Conservation (phyloP, 2,888 invertebrate species). For the Tetropium fuscum region DNA sequence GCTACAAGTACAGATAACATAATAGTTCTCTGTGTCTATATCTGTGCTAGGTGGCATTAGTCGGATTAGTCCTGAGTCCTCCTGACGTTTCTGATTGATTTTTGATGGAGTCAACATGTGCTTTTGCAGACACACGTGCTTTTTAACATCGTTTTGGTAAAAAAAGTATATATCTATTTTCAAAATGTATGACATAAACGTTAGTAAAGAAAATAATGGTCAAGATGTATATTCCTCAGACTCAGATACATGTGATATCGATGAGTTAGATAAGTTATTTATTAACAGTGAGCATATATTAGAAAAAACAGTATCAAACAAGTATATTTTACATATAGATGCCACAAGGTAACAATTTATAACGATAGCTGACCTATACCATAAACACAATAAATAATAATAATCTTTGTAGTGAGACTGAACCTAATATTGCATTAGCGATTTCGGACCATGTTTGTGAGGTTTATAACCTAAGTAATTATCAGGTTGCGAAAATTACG, state of each 20-base stretch:
- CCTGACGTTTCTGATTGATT: no score
- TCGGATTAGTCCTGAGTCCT: no score
- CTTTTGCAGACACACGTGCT: no score
- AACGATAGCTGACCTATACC: no score
- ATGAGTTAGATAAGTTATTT: slow-evolving; percentile 36
- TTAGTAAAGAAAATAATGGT: slow-evolving; percentile 47
- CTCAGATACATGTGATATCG: slow-evolving; percentile 43
- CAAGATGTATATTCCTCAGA: slow-evolving; percentile 54
- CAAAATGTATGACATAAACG: no score
- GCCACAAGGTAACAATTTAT: slow-evolving; percentile 67
- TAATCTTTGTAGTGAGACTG: slow-evolving; percentile 57
- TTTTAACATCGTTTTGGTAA: no score
- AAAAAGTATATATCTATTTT: no score
- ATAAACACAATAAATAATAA: no score
- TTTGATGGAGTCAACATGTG: no score
- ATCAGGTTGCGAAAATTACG: slow-evolving; percentile 57
- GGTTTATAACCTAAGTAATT: slow-evolving; percentile 66
- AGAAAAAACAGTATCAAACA: slow-evolving; percentile 70
- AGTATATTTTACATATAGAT: slow-evolving; percentile 73
- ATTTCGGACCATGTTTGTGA: slow-evolving; percentile 67
- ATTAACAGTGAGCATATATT: slow-evolving; percentile 46
- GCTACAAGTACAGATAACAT: no score
- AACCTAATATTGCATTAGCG: slow-evolving; percentile 66
- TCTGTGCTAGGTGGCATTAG: no score
- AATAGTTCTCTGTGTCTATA: no score